These are phyloP conservation scores for Sparidentex hasta DNA, from an alignment of 2,797 vertebrate species.

Conservation along the genomic window DNA sequence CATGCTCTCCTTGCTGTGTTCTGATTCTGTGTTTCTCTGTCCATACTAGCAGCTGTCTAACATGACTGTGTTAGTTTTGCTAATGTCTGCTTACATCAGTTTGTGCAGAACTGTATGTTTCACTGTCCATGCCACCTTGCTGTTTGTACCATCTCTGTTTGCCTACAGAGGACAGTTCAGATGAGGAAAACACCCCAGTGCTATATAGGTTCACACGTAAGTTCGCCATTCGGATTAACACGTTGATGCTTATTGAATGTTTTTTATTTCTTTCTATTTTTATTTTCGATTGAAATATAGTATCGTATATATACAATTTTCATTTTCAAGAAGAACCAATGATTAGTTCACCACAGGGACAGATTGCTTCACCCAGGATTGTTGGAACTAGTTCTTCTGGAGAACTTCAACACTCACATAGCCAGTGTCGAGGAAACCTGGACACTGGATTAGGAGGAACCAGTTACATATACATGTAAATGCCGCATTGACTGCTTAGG, in stretches of 20 bases:
- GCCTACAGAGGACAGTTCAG: constrained; percentile 86
- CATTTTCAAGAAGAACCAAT: too few relatives aligned
- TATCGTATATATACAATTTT: background rate
- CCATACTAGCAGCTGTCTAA: constrained; percentile 51
- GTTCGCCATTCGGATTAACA: constrained; percentile 72
- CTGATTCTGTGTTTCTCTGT: constrained; percentile 45
- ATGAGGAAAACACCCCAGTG: constrained; percentile 84
- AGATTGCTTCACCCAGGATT: too few relatives aligned
- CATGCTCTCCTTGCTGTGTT: constrained; percentile 39
- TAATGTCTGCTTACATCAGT: constrained; percentile 59
- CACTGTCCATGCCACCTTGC: constrained; percentile 73
- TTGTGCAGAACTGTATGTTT: constrained; percentile 58
- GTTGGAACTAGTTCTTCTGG: too few relatives aligned
- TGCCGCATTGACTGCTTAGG: too few relatives aligned
- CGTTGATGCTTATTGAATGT: constrained; percentile 42
- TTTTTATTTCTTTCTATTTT: background rate
- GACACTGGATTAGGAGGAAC: too few relatives aligned
- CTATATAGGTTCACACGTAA: constrained; percentile 88
- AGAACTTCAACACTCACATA: too few relatives aligned
- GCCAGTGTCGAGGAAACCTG: too few relatives aligned
- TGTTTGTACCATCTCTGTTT: constrained; percentile 85
- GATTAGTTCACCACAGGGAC: too few relatives aligned
- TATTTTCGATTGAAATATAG: background rate
- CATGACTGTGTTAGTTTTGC: constrained; percentile 50
- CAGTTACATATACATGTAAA: too few relatives aligned